Percentiles rank a stretch among this genome's conserved stretches.
phyloP scores from a whole-genome alignment of 2,888 invertebrate genomes.

The Ennomos quercinarius region DNA sequence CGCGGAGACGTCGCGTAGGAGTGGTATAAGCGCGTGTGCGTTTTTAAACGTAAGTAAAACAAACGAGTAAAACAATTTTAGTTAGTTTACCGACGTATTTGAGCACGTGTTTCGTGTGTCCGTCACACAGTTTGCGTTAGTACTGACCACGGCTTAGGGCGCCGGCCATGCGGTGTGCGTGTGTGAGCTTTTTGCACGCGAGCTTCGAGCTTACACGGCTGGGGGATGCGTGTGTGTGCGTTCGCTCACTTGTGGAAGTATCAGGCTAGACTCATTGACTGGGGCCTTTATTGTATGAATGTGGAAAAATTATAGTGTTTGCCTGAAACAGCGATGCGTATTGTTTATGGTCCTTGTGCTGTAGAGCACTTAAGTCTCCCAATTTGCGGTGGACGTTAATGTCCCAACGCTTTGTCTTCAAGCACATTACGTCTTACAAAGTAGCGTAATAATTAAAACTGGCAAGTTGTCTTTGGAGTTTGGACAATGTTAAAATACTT shows the following conservation, averaged over 20 bases:
- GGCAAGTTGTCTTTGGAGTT: conserved; percentile 47
- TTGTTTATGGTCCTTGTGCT: conserved; percentile 75
- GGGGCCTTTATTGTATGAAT: conserved; percentile 85
- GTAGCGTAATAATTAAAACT: conserved; percentile 78
- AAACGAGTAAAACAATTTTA: conserved; percentile 53
- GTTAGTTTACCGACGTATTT: conserved; percentile 77
- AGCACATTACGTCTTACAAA: conserved; percentile 74
- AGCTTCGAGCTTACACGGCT: conserved; percentile 78
- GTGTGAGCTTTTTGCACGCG: conserved; percentile 85
- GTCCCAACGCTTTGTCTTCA: conserved; percentile 71
- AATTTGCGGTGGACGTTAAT: conserved; percentile 78
- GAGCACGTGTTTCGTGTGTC: conserved; percentile 85
- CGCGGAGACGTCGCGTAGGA: conserved; percentile 52
- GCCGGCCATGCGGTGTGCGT: conserved; percentile 82
- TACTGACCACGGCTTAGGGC: conserved; percentile 86
- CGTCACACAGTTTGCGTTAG: conserved; percentile 85
- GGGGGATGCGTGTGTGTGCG: conserved; percentile 77
- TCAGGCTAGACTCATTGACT: conserved; percentile 85
- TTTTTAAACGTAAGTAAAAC: conserved; percentile 46
- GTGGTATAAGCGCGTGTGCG: conserved; percentile 49
- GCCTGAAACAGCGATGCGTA: conserved; percentile 79
- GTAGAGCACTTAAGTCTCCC: conserved; percentile 76
- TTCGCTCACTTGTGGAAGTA: conserved; percentile 77
- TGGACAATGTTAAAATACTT: conserved; percentile 52
- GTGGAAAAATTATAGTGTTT: conserved; percentile 85